Base-by-base conservation (phyloP, 2,888 invertebrate genomes). In the Drosophila gaucha region DNA sequence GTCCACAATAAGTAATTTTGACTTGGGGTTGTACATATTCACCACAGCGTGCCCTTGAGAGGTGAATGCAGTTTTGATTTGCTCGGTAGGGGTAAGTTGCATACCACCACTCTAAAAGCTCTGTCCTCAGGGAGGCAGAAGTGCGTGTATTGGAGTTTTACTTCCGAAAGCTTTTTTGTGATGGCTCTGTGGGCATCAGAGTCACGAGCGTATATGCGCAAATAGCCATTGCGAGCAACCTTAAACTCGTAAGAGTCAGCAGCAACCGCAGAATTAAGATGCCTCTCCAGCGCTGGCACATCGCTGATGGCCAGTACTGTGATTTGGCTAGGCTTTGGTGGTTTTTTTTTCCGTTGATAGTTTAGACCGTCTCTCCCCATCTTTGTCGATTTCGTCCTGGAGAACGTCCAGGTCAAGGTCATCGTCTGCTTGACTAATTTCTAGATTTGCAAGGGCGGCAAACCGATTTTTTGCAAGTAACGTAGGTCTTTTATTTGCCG, bases 171-270 rank as follows among this genome's bases (percentile, higher is more conserved):
- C 22, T n/a, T 22, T 38, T 38, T 22, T 38, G 38, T 38, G 24
- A 33, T 28, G 33, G 26, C 31, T 47, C 31, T 33, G 35, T 47
- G 35, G 35, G 14, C 47, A 26, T 43, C 28, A 12, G 43, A 43
- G 43, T n/a, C 43, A 14, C 26, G 43, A 14, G 43, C 12, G 41
- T 41, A 41, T 22, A 26, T 41, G 43, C 43, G 18, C 8, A 38
- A 8, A 16, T 38, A 12, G 16, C 20, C 16, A 31, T 31, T 31
- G 10, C 31, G 31, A 12, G 38, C 38, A 22, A 20, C 22, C 20
- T 38, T 38, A 9, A 38, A 4, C 3, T 38, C 20, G 9, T 36
- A 36, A 14, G 36, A 36, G 18, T 33, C 33, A 14, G 14, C 12
- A n/a, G 33, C 3, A n/a, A 33, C 33, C 33, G 33, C 33, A n/a